These are phyloP conservation scores for Yponomeuta cagnagella DNA, from an alignment of 2,888 invertebrate genomes.

Conservation along the genomic window DNA sequence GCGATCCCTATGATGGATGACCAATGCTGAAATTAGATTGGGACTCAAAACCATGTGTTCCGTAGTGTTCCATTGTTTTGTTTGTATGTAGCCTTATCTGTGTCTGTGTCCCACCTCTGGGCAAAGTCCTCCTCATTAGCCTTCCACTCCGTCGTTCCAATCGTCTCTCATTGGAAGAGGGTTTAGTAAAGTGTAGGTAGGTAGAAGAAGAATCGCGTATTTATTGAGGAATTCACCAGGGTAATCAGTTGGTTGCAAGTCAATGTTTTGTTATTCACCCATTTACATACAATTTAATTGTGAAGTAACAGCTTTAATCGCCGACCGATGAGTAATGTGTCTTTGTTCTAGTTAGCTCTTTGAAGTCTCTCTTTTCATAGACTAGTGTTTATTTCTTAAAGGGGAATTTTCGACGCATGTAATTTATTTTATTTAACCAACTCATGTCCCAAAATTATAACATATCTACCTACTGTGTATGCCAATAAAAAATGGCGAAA, in stretches of 20 bases:
- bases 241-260: constrained; percentile 5
- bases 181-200: neutral
- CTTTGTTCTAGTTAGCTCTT: neutral
- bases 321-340: constrained; percentile 10
- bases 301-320: constrained; percentile 16
- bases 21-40: constrained; percentile 3
- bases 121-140: too few relatives aligned
- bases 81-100: neutral
- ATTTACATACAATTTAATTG: constrained; percentile 15
- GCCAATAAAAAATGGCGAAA: too few relatives aligned
- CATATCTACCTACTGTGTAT: too few relatives aligned
- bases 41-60: neutral
- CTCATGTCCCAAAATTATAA: too few relatives aligned
- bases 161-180: too few relatives aligned
- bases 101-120: too few relatives aligned
- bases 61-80: neutral
- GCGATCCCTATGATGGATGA: constrained; percentile 41
- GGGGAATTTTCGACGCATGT: too few relatives aligned
- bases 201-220: neutral
- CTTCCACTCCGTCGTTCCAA: too few relatives aligned
- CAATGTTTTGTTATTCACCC: constrained; percentile 15
- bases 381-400: neutral
- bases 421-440: too few relatives aligned
- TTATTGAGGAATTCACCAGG: neutral
- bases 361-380: neutral